Conservation (phyloP, 1,140 invertebrate genomes). For the Platyura marginata region DNA sequence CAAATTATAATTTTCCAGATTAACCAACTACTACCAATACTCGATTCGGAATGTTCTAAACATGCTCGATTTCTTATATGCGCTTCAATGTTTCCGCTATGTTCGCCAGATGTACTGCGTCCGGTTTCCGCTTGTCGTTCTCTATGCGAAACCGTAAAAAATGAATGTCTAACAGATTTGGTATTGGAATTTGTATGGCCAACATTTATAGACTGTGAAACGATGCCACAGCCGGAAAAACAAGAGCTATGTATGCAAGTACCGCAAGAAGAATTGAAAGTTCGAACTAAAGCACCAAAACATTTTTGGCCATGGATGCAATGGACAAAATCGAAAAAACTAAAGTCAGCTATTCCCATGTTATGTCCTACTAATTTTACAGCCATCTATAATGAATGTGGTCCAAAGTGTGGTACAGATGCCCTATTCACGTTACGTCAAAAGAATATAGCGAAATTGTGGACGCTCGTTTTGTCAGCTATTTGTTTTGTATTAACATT, state of each 20-base stretch:
- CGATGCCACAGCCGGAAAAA: conserved; percentile 30
- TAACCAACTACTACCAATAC: conserved; percentile 39
- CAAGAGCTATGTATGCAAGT: conserved; percentile 34
- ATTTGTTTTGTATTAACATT: conserved; percentile 69
- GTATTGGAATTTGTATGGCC: conserved; percentile 61
- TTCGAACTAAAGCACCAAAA: background rate
- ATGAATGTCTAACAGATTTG: conserved; percentile 44
- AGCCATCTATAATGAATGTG: conserved; percentile 24
- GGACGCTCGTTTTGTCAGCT: conserved; percentile 70
- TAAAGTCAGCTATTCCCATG: background rate
- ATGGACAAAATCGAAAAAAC: conserved; percentile 4
- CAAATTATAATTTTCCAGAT: conserved; percentile 30
- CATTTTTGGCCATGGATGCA: conserved; percentile 14
- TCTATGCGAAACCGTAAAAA: conserved; percentile 62
- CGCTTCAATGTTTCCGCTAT: conserved; percentile 81
- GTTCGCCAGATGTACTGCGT: conserved; percentile 67
- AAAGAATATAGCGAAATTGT: conserved; percentile 55
- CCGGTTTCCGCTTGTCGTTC: conserved; percentile 75
- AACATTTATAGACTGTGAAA: conserved; percentile 52
- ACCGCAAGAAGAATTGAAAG: conserved; percentile 11
- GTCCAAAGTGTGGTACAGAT: conserved; percentile 46
- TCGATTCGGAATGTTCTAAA: conserved; percentile 60
- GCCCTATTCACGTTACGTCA: conserved; percentile 52
- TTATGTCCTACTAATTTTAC: conserved; percentile 21
- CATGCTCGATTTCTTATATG: conserved; percentile 79